These are phyloP conservation scores for Sipha flava DNA, from an alignment of 1,140 invertebrate genomes.

Conservation along the genomic window DNA sequence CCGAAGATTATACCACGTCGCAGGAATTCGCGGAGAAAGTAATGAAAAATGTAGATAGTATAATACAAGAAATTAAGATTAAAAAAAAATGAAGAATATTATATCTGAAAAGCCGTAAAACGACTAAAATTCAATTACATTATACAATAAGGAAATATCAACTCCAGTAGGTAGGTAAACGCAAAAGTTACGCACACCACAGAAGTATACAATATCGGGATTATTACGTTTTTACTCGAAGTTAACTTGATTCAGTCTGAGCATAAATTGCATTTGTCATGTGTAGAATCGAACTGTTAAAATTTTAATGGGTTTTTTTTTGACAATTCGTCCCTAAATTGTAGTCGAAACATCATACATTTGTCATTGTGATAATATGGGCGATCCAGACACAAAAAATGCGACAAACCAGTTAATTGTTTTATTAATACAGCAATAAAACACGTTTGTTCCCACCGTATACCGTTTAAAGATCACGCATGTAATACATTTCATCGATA, in stretches of 20 bases:
- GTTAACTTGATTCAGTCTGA: not conserved
- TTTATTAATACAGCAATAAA: no score
- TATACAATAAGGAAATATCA: not conserved
- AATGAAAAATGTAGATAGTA: not conserved
- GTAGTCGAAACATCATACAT: no score
- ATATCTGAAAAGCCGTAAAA: not conserved
- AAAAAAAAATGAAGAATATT: slow-evolving; percentile 5
- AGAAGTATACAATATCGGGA: not conserved
- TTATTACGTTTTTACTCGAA: not conserved
- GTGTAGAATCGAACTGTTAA: no score
- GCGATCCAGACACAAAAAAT: no score
- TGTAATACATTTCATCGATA: no score
- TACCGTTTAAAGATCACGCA: no score
- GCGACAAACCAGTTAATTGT: no score
- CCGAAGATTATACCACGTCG: not conserved
- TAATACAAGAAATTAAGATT: no score
- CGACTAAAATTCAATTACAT: not conserved
- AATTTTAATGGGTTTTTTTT: no score
- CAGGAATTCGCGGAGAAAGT: not conserved
- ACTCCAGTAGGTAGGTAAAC: not conserved
- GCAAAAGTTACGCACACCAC: not conserved
- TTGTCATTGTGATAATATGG: no score
- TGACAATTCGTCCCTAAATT: no score
- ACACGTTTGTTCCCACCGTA: no score
- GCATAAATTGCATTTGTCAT: not conserved